phyloP scores from a whole-genome alignment of 1,140 invertebrate species.

The Leptinotarsa defecta region DNA sequence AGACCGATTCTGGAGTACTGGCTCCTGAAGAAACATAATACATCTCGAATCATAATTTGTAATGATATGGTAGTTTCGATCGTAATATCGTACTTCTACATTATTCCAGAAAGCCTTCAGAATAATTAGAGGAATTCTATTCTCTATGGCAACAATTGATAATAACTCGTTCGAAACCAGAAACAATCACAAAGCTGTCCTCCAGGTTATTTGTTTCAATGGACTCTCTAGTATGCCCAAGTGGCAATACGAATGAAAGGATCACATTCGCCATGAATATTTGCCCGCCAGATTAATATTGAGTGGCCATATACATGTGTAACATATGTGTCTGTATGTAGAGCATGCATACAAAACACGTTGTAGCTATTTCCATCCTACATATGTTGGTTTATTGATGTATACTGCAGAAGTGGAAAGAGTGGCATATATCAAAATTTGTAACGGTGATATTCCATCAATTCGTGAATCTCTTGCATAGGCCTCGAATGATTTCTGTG shows the following conservation, averaged over 20 bases:
- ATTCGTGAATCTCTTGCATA: not conserved
- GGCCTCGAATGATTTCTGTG: not conserved
- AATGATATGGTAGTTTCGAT: too few species aligned
- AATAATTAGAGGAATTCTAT: not conserved
- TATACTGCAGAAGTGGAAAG: not conserved
- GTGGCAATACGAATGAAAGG: not conserved
- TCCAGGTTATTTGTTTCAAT: not conserved
- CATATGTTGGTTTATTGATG: conserved; percentile 6
- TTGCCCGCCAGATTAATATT: not conserved
- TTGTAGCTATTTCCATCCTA: not conserved
- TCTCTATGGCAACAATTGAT: not conserved
- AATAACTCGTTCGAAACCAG: not conserved
- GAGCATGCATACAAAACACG: conserved; percentile 5
- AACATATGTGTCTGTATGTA: not conserved
- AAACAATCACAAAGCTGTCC: not conserved
- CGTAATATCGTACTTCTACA: too few species aligned
- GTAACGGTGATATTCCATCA: not conserved
- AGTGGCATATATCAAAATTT: not conserved
- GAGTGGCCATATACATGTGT: not conserved
- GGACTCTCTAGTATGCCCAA: not conserved
- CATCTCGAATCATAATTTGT: too few species aligned
- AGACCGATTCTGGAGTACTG: too few species aligned
- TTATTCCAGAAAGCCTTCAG: not conserved
- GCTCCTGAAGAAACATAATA: too few species aligned
- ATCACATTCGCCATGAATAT: not conserved